Evolutionary conservation across 2,797 vertebrate species (phyloP).

Genomic region (Hoplostethus mediterraneus): DNA sequence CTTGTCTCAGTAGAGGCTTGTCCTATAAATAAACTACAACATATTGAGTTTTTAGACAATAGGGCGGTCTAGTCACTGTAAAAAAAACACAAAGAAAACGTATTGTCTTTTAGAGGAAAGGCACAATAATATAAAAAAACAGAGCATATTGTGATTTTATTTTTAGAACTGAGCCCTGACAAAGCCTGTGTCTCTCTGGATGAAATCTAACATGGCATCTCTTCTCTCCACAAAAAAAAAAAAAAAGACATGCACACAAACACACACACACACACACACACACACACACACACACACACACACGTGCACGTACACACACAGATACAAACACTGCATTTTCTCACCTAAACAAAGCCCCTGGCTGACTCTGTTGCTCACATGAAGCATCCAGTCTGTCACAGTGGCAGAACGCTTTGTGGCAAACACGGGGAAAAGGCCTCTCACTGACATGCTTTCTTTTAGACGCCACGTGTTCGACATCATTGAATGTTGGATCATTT

Average conservation of each 20-base stretch:
- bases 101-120: constrained; percentile 60
- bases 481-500: constrained; percentile 12
- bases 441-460: constrained; percentile 56
- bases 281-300: not conserved
- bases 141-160: constrained; percentile 59
- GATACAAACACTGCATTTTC: constrained; percentile 35
- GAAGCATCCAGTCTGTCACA: constrained; percentile 68
- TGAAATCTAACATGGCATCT: constrained; percentile 61
- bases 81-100: constrained; percentile 57
- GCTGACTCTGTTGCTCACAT: not conserved
- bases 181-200: constrained; percentile 57
- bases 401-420: constrained; percentile 68
- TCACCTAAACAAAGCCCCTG: no score
- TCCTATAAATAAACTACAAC: constrained; percentile 66
- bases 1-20: constrained; percentile 50
- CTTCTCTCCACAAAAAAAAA: constrained; percentile 54
- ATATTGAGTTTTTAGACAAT: constrained; percentile 59
- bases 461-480: constrained; percentile 40
- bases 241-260: not conserved
- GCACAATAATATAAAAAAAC: constrained; percentile 62
- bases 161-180: constrained; percentile 63
- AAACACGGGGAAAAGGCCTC: constrained; percentile 52
- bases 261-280: constrained; percentile 1
- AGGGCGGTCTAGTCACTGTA: constrained; percentile 52
- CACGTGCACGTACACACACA: constrained; percentile 26